Percentiles rank a stretch among this genome's conserved stretches.
Conservation (phyloP, 2,113 vertebrate species). For the Xiphophorus couchianus region DNA sequence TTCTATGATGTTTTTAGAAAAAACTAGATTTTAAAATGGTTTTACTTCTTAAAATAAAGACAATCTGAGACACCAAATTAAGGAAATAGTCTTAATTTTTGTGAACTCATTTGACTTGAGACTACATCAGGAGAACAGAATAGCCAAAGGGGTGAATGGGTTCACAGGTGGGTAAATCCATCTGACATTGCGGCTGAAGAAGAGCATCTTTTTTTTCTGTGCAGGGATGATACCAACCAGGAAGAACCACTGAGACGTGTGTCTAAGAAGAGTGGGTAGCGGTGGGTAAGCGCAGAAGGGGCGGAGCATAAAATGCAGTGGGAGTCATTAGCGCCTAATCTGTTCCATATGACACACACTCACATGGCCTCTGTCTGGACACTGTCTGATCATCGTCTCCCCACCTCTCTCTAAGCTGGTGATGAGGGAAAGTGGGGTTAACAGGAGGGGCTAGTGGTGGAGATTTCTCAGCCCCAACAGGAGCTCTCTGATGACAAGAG, state of each 20-base stretch:
- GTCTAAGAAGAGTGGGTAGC: conserved; percentile 51
- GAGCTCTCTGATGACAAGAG: conserved; percentile 78
- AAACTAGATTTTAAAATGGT: not conserved
- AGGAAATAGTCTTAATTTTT: not conserved
- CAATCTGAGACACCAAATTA: not conserved
- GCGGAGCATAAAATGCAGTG: conserved; percentile 27
- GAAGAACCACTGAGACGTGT: conserved; percentile 30
- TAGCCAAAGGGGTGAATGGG: conserved; percentile 1
- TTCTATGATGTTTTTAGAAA: not conserved
- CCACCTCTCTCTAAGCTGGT: conserved; percentile 33
- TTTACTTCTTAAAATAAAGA: not conserved
- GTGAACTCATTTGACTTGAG: not conserved
- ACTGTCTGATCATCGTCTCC: conserved; percentile 54
- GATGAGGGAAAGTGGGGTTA: conserved; percentile 46
- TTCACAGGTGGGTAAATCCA: conserved; percentile 26
- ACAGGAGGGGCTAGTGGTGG: conserved; percentile 57
- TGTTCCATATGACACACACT: conserved; percentile 94
- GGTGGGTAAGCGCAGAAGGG: conserved; percentile 52
- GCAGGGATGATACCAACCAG: conserved; percentile 77
- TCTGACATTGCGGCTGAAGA: conserved; percentile 59
- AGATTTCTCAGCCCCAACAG: conserved; percentile 74
- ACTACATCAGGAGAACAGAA: not conserved
- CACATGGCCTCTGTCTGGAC: conserved; percentile 86
- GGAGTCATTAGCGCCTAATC: conserved; percentile 87
- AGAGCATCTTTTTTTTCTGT: conserved; percentile 77